Conservation (phyloP, 2,888 invertebrate species). For the Drosophila longiperda region DNA sequence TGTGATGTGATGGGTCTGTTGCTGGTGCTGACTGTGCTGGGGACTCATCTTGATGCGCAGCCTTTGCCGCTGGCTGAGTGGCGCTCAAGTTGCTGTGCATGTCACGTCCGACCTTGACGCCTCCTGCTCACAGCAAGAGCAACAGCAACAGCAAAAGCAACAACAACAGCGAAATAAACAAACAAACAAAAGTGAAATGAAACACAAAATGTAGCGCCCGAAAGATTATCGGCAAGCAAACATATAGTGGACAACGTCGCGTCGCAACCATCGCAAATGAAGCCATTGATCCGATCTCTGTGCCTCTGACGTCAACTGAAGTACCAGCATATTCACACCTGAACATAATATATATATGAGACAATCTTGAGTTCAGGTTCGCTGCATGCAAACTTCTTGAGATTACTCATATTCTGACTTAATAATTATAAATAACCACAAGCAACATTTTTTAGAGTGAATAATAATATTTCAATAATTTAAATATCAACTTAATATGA, state of each 20-base stretch:
- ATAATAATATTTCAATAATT: background rate
- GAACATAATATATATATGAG: conserved; percentile 20
- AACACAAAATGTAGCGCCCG: conserved; percentile 23
- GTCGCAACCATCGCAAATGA: conserved; percentile 29
- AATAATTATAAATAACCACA: conserved; percentile 25
- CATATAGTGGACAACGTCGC: conserved; percentile 29
- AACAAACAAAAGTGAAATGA: conserved; percentile 55
- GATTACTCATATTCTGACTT: conserved; percentile 34
- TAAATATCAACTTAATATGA: background rate
- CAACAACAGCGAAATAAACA: conserved; percentile 13
- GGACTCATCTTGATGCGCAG: conserved; percentile 46
- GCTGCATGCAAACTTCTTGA: conserved; percentile 19
- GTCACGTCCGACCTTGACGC: conserved; percentile 69
- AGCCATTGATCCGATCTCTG: conserved; percentile 20
- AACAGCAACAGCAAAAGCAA: conserved; percentile 7
- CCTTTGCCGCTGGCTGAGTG: conserved; percentile 45
- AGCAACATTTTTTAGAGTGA: conserved; percentile 2
- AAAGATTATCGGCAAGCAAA: conserved; percentile 35
- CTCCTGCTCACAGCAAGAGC: conserved; percentile 47
- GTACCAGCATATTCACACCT: conserved; percentile 44
- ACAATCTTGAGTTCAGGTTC: background rate
- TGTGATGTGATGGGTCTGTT: conserved; percentile 23
- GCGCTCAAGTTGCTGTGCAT: conserved; percentile 68
- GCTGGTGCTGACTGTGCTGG: conserved; percentile 12
- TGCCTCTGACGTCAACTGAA: conserved; percentile 40